Evolutionary conservation across 2,113 vertebrate species (phyloP).

Genomic region (Philantomba maxwellii): DNA sequence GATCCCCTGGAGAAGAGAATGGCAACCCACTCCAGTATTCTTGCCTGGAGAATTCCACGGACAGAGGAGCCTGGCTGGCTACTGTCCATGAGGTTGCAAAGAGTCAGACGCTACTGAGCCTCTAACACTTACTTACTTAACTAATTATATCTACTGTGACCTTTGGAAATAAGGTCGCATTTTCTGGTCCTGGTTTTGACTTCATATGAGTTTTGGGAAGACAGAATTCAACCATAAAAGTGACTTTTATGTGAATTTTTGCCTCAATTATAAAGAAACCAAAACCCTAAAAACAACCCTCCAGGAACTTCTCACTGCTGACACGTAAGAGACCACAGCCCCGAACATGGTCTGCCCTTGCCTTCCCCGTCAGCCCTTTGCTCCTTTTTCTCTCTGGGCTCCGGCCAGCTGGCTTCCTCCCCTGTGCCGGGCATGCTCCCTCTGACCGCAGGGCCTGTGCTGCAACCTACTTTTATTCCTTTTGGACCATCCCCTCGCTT

Average conservation of each 20-base stretch:
- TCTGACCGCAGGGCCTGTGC: neutral
- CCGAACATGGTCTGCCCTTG: rapidly evolving
- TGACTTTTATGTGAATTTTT: neutral
- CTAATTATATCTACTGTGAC: neutral
- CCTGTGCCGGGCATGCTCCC: neutral
- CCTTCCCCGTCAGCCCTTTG: neutral
- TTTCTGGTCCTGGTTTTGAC: neutral
- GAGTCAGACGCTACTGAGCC: neutral
- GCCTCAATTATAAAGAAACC: neutral
- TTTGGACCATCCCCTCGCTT: neutral
- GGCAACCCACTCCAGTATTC: neutral
- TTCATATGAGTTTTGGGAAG: neutral
- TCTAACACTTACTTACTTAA: neutral
- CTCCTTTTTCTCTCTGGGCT: neutral
- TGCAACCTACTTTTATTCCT: neutral
- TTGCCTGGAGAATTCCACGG: neutral
- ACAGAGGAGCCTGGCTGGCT: neutral
- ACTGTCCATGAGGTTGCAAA: neutral
- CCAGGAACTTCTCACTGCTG: neutral
- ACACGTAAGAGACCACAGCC: neutral
- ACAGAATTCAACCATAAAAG: neutral
- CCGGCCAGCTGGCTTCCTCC: neutral
- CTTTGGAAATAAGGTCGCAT: neutral
- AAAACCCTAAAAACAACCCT: neutral
- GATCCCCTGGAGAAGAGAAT: neutral